Percentiles rank a stretch among this genome's conserved stretches.
These are phyloP conservation scores for Calycopis cecrops DNA, from an alignment of 1,140 invertebrate species.

Conservation along the genomic window DNA sequence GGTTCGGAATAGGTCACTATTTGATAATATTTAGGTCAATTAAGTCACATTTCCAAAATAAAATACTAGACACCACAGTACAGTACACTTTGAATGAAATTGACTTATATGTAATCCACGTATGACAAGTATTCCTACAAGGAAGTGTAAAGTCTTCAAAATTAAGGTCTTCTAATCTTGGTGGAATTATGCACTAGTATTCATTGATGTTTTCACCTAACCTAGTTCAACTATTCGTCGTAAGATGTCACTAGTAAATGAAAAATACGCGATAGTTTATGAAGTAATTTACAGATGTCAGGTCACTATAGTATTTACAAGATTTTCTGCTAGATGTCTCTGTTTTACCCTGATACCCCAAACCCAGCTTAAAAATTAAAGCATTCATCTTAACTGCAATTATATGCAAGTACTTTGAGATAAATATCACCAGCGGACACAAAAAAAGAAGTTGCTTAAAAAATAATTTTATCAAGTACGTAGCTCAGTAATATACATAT, in stretches of 20 bases:
- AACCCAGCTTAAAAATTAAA: too few relatives aligned
- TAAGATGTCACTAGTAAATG: slow-evolving; percentile 3
- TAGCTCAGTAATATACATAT: too few relatives aligned
- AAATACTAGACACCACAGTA: slow-evolving; percentile 9
- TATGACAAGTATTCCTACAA: not conserved
- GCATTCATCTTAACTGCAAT: too few relatives aligned
- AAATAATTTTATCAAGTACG: too few relatives aligned
- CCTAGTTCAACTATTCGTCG: not conserved
- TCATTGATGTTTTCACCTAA: not conserved
- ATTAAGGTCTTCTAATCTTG: slow-evolving; percentile 11
- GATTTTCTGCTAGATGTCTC: not conserved
- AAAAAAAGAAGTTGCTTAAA: too few relatives aligned
- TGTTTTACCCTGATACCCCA: too few relatives aligned
- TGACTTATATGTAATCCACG: not conserved
- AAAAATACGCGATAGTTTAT: not conserved
- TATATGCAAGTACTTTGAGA: too few relatives aligned
- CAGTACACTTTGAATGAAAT: slow-evolving; percentile 6
- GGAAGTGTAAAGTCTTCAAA: not conserved
- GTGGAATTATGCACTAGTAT: slow-evolving; percentile 17
- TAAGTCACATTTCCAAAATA: slow-evolving; percentile 44
- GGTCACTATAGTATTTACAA: not conserved
- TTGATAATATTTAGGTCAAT: slow-evolving; percentile 37
- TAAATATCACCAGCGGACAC: too few relatives aligned
- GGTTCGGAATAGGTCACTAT: too few relatives aligned
- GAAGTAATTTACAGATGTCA: not conserved